phyloP scores from a whole-genome alignment of 2,888 invertebrate species.

The Melanostoma mellinum region DNA sequence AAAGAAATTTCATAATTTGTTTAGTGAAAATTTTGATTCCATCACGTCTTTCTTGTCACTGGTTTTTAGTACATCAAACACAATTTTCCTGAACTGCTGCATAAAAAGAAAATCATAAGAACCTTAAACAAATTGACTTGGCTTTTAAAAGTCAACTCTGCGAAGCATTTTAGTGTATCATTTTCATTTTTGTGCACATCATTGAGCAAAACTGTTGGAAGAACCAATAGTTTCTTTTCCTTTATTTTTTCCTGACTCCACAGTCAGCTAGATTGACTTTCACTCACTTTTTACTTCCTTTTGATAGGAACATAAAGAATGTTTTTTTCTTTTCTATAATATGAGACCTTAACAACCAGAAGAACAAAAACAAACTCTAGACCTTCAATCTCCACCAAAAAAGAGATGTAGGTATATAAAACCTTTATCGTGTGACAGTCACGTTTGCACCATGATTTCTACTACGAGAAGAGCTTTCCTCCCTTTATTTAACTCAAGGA shows the following conservation, averaged over 20 bases:
- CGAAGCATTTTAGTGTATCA: conserved; percentile 15
- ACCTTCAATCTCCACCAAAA: background rate
- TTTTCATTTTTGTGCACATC: background rate
- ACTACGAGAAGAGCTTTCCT: too few species aligned
- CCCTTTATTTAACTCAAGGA: too few species aligned
- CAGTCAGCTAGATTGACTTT: conserved; percentile 18
- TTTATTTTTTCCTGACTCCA: conserved; percentile 20
- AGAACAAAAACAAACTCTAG: background rate
- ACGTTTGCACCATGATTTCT: conserved; percentile 8
- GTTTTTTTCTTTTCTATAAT: too few species aligned
- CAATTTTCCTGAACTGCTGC: background rate
- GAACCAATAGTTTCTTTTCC: background rate
- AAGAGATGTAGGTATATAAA: background rate
- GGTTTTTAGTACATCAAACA: background rate
- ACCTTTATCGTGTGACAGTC: conserved; percentile 15
- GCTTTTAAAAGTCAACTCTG: background rate
- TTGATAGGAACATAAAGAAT: conserved; percentile 10
- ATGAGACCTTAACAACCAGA: background rate
- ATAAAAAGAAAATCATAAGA: conserved; percentile 26
- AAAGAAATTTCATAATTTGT: too few species aligned
- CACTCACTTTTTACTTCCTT: background rate
- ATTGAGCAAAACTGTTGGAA: background rate
- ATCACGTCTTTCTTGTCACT: background rate
- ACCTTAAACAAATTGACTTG: conserved; percentile 4
- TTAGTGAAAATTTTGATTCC: too few species aligned